Base-by-base conservation (phyloP, 92 coral and sea anemone genomes). In the Galaxea fascicularis region DNA sequence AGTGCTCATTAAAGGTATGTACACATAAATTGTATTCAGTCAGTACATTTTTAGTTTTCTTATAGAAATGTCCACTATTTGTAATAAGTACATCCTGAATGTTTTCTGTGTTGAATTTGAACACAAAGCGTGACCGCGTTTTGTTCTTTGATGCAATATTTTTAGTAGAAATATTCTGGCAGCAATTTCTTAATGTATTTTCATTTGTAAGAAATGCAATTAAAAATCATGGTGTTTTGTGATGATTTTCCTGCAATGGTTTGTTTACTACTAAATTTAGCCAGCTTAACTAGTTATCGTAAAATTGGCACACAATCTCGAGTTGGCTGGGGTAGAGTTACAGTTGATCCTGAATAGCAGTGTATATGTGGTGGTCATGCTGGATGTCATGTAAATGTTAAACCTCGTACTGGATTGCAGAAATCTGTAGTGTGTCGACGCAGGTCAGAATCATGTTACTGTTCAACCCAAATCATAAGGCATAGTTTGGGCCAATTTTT, bases 401-500 rank as follows among this genome's bases (percentile, higher is more conserved):
- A 54, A 18, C 60, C 60, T 15, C 15, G 25, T 0, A 62, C 67
- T 1, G 67, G 67, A 62, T 62, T n/a, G 18, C 18, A 62, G 67
- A 62, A 21, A 62, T 62, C 2, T 62, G 67, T 27, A 62, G 67
- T 27, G 67, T 62, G 67, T 62, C 10, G 67, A 62, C 11, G 11
- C 54, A 54, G 60, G 60, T 54, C 22, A 54, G 60, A 11, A 15
- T 54, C 22, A 22, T 1, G 1, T 54, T 18, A 65, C 16, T 13
- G 8, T 26, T 22, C 31, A 25, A 5, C 35, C 31, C 0, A 65
- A 65, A 65, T 65, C 1, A 22, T 65, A 17, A 8, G 70, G 70
- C 70, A 39, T 39, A 65, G 25, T 65, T 65, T 65, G 24, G 70
- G 70, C 70, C 70, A 15, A 65, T 1, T 26, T 65, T 65, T 65